Evolutionary conservation across 2,888 invertebrate species (phyloP), one percentile per base, ranked within the genome.

Genomic region (Meliscaeva auricollis): DNA sequence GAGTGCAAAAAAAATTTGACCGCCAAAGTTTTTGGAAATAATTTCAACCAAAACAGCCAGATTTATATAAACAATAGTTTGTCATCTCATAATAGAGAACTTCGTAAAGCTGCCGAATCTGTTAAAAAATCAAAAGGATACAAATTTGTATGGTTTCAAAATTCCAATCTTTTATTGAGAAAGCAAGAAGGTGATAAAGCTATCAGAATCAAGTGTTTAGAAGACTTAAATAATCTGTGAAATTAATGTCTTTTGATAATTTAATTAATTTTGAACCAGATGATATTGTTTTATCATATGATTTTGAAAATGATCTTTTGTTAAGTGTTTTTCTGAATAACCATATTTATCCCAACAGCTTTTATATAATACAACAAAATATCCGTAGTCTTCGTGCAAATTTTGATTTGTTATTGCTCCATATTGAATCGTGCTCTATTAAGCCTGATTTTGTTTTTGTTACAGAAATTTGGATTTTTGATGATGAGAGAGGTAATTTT

Each of bases 371-470:
- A 11, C 41, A 41, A 11, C 41, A 41, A 41, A 41, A 41, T 13
- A 41, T n/a, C n/a, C n/a, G n/a, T n/a, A n/a, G n/a, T n/a, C n/a
- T n/a, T n/a, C n/a, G n/a, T n/a, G n/a, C n/a, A n/a, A n/a, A n/a
- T n/a, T n/a, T n/a, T n/a, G n/a, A n/a, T n/a, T n/a, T n/a, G n/a
- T n/a, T n/a, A n/a, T n/a, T n/a, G n/a, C n/a, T n/a, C n/a, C n/a
- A n/a, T n/a, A n/a, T n/a, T n/a, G n/a, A n/a, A n/a, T n/a, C 52
- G 26, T 52, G n/a, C 13, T 26, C 26, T 22, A 52, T 26, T 26
- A 52, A 52, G 52, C 52, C 52, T 52, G 52, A 52, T 52, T 52
- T 26, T 26, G 13, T 52, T 52, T 52, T 52, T 52, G 9, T 26
- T 5, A 26, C 26, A 5, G 52, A 26, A 26, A 52, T 52, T 52